Base-by-base conservation (phyloP, 2,113 vertebrate species). In the Origma solitaria region DNA sequence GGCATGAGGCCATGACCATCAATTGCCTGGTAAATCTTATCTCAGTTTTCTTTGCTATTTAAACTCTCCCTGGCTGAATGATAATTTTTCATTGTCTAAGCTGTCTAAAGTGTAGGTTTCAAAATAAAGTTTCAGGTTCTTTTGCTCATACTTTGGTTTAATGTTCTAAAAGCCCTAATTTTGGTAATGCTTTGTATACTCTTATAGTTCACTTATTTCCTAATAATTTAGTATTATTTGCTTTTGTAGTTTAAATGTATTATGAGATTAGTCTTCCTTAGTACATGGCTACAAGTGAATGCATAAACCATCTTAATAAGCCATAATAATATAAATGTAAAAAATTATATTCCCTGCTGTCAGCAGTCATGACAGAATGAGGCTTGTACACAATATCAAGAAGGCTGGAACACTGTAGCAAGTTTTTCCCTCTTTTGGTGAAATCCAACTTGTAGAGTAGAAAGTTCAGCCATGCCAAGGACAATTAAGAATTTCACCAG, bases 1-100 rank as follows among this genome's bases (percentile, higher is more conserved):
- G 91, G 78, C 92, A 95, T 64, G 56, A 90, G 18, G 89, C 88
- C 68, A 86, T 40, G 72, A 82, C 62, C 86, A 92, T 93, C 71
- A 92, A 79, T 87, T 97, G 95, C 96, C 93, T 75, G 82, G 75
- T 86, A 94, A 94, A 94, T 91, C 73, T 94, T 82, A 95, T 76
- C 73, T 91, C 56, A 10, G 23, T 58, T 96, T 97, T 84, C 54
- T 81, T 92, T 91, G 72, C 76, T 82, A 88, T 88, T 96, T 91
- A 73, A 95, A 92, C 31, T 86, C 28, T 83, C 42, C 45, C 53
- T 81, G 68, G n/a, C 28, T 85, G 82, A 94, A 90, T 91, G 80
- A 68, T 64, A 94, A 56, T 70, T 95, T 96, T 96, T 86, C 78
- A 53, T 86, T 86, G 22, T 88, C 31, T 90, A 86, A 95, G 53